Evolutionary conservation across 1,140 invertebrate species (phyloP).

Genomic region (Drosophila sechellia): DNA sequence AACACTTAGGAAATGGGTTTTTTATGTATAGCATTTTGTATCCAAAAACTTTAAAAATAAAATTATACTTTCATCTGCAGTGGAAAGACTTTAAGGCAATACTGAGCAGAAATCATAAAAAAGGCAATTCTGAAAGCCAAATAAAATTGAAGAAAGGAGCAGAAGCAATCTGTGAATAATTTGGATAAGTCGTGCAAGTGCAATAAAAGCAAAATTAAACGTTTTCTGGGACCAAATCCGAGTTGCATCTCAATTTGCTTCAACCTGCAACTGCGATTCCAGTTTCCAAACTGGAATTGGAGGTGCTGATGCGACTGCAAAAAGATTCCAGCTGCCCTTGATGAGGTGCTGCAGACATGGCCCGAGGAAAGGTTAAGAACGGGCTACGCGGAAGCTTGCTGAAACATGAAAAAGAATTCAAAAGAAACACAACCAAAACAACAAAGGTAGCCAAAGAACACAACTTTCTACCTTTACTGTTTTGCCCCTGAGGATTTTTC

Average conservation of each 20-base stretch:
- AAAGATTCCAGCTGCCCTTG: constrained; percentile 47
- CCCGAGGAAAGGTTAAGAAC: constrained; percentile 54
- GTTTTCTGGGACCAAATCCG: constrained; percentile 31
- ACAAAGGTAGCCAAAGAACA: constrained; percentile 23
- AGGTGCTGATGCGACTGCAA: constrained; percentile 24
- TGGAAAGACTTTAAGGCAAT: neutral
- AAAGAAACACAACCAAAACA: constrained; percentile 9
- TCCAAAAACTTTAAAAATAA: neutral
- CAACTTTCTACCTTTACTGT: constrained; percentile 59
- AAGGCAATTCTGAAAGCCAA: too few relatives aligned
- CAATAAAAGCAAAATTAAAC: constrained; percentile 80
- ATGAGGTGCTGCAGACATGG: constrained; percentile 73
- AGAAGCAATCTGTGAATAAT: constrained; percentile 62
- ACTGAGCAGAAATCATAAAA: too few relatives aligned
- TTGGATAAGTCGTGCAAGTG: constrained; percentile 76
- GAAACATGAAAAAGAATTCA: constrained; percentile 10
- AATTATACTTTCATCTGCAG: too few relatives aligned
- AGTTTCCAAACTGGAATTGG: constrained; percentile 1
- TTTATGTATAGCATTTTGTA: neutral
- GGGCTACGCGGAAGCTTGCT: constrained; percentile 61
- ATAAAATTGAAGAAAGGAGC: neutral
- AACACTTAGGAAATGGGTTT: neutral
- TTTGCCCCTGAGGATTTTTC: constrained; percentile 41
- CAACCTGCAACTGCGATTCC: constrained; percentile 17
- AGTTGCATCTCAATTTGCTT: constrained; percentile 72